phyloP scores from a whole-genome alignment of 2,888 invertebrate species.

The Chrysolina haemoptera region DNA sequence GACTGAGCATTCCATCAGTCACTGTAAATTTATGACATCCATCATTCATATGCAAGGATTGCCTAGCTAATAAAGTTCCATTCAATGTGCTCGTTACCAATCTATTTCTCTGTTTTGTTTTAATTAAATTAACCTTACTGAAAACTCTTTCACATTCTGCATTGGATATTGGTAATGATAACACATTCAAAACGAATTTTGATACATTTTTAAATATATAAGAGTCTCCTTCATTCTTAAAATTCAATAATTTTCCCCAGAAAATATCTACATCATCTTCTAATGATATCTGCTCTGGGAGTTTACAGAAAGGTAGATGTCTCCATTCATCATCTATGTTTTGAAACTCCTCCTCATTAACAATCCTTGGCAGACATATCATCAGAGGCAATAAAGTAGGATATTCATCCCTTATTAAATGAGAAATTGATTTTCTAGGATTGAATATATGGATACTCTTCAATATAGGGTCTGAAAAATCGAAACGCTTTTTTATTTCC shows the following conservation, averaged over 20 bases:
- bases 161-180: too few species aligned
- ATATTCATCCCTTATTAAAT: not conserved
- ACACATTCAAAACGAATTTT: slow-evolving; percentile 3
- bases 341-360: not conserved
- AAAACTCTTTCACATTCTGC: slow-evolving; percentile 26
- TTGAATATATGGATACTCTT: slow-evolving; percentile 3
- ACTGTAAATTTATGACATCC: not conserved
- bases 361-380: slow-evolving; percentile 1
- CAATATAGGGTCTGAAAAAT: not conserved
- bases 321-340: slow-evolving; percentile 25
- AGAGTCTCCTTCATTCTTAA: slow-evolving; percentile 1
- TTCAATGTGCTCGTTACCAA: slow-evolving; percentile 2
- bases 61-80: not conserved
- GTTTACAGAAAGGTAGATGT: slow-evolving; percentile 6
- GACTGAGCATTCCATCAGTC: not conserved
- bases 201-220: not conserved
- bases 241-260: slow-evolving; percentile 15
- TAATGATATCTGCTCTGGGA: slow-evolving; percentile 4
- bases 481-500: slow-evolving; percentile 28
- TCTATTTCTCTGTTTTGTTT: slow-evolving; percentile 23
- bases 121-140: slow-evolving; percentile 18
- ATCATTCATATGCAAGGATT: not conserved
- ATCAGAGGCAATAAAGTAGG: too few species aligned
- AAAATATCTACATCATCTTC: slow-evolving; percentile 16
- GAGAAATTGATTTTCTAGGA: slow-evolving; percentile 3